Conservation (phyloP, 2,888 invertebrate species). For the Therioaphis trifolii region DNA sequence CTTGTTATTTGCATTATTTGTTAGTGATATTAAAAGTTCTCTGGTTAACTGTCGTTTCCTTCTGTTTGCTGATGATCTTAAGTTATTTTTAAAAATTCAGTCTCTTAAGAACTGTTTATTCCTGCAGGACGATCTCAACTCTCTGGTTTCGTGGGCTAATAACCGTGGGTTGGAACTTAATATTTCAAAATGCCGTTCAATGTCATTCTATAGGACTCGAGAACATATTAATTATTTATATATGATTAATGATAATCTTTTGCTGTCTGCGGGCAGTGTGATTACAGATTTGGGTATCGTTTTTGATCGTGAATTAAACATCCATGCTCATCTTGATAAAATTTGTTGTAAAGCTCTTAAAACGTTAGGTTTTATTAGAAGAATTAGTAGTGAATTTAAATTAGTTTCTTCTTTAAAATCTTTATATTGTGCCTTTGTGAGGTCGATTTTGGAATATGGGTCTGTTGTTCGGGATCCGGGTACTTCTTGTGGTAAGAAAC, state of each 20-base stretch:
- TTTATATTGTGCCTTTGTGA: background rate
- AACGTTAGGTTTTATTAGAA: too few relatives aligned
- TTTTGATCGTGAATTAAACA: too few relatives aligned
- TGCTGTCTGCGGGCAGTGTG: too few relatives aligned
- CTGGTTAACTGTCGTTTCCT: conserved; percentile 14
- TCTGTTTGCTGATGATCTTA: conserved; percentile 12
- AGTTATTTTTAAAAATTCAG: background rate
- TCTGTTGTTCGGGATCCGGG: too few relatives aligned
- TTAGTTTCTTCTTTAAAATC: background rate
- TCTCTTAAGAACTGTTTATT: background rate
- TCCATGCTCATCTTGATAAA: too few relatives aligned
- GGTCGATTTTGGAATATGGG: background rate
- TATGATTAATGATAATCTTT: too few relatives aligned
- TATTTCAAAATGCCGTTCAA: background rate
- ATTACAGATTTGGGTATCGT: too few relatives aligned
- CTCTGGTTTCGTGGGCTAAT: background rate
- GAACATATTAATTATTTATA: too few relatives aligned
- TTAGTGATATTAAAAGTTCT: background rate
- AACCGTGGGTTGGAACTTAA: background rate
- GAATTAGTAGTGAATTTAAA: too few relatives aligned
- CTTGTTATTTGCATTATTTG: conserved; percentile 2
- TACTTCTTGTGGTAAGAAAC: background rate
- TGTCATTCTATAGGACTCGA: too few relatives aligned
- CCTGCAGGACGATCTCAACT: background rate
- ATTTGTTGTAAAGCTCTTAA: too few relatives aligned